Evolutionary conservation across 2,113 vertebrate species (phyloP), one percentile per base, ranked within the genome.

Genomic region (Chaetops frenatus): DNA sequence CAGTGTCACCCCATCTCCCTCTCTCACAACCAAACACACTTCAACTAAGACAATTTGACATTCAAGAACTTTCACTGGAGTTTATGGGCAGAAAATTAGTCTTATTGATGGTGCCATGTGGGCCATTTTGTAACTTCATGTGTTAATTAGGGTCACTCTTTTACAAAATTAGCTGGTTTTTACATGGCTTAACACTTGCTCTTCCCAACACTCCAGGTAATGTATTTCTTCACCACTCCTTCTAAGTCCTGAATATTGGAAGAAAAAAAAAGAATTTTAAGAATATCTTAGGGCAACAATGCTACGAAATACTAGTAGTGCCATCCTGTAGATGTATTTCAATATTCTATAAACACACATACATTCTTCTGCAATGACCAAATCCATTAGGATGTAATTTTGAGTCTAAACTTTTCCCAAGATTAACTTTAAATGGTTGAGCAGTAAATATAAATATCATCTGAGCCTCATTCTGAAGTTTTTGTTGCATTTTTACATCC

Each of bases 1-100:
- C 36, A 47, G 13, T 56, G 31, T 60, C 24, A 54, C 17, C 15
- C 15, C 36, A 25, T 67, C 10, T 69, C 16, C 16, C 53, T 33
- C 48, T 66, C 50, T 40, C 77, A 69, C 6, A 73, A 9, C 11
- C 33, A 33, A 76, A 69, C 6, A 70, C 12, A 36, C 77, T 92
- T 88, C n/a, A 77, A n/a, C 57, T 48, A 80, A 38, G 15, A 78
- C 36, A 47, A 56, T 56, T 44, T 77, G 50, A 82, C 40, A 83
- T 84, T 64, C 11, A 38, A 35, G 36, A 84, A 36, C 22, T 40
- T 51, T 44, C 31, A 44, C 6, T 60, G n/a, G 31, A 40, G 69
- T 93, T 84, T 69, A 78, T 28, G 50, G 24, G 53, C 79, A 82
- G 31, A 93, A 82, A 80, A 90, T 73, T 69, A 72, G 56, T 42